Conservation (phyloP, 37 sponge, comb jelly and placozoan species). For the Crambe crambe region DNA sequence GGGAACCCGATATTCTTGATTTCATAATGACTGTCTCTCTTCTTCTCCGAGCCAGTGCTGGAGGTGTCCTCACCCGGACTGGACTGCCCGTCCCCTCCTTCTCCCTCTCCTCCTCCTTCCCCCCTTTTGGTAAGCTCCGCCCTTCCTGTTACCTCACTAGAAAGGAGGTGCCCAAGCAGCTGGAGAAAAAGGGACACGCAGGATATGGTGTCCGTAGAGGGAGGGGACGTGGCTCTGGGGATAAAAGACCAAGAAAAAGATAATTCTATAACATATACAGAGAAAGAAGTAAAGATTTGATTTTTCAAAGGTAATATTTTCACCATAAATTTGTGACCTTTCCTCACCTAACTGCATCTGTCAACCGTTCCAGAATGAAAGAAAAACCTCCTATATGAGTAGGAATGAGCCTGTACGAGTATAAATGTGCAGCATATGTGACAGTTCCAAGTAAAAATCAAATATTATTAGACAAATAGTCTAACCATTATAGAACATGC, state of each 20-base stretch:
- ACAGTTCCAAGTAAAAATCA: too few relatives aligned
- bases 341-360: constrained; percentile 37
- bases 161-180: constrained; percentile 26
- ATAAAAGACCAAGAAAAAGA: neutral
- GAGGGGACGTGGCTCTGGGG: constrained; percentile 22
- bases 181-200: constrained; percentile 57
- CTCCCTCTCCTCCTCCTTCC: neutral
- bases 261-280: neutral
- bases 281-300: neutral
- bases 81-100: neutral
- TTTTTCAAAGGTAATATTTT: neutral
- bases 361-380: constrained; percentile 42
- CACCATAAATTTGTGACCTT: neutral
- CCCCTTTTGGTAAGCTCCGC: neutral
- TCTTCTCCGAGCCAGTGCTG: neutral
- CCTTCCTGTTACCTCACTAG: constrained; percentile 9
- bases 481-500: too few relatives aligned
- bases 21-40: neutral
- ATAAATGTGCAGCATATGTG: neutral
- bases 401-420: constrained; percentile 31
- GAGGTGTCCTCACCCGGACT: neutral
- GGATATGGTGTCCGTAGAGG: constrained; percentile 24
- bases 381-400: constrained; percentile 35
- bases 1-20: constrained; percentile 23
- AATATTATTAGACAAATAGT: too few relatives aligned